Percentiles rank a stretch among this genome's conserved stretches.
Evolutionary conservation across 2,888 invertebrate genomes (phyloP).

Genomic region (Mimumesa dahlbomi): DNA sequence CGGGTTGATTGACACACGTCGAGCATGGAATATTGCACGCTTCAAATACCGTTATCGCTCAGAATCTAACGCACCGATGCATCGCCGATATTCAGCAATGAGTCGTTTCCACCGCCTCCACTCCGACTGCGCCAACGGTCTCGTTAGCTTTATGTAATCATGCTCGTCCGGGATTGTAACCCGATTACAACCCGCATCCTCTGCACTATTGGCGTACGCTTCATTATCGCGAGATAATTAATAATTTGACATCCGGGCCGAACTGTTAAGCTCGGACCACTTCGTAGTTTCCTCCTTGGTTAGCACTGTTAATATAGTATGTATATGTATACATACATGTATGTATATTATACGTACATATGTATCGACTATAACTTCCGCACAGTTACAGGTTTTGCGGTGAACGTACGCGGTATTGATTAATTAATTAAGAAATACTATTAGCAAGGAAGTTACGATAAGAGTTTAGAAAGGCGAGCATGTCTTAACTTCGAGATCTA

Average conservation of each 20-base stretch:
- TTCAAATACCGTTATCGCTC: slow-evolving; percentile 37
- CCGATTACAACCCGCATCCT: slow-evolving; percentile 53
- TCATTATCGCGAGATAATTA: slow-evolving; percentile 67
- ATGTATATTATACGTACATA: too few relatives aligned
- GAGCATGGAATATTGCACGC: slow-evolving; percentile 35
- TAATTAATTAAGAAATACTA: too few relatives aligned
- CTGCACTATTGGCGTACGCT: slow-evolving; percentile 51
- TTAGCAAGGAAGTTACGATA: too few relatives aligned
- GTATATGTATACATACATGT: too few relatives aligned
- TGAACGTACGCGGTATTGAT: too few relatives aligned
- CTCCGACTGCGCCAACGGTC: slow-evolving; percentile 42
- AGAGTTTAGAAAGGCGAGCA: too few relatives aligned
- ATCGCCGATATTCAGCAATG: slow-evolving; percentile 31
- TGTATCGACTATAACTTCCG: too few relatives aligned
- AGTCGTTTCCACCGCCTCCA: slow-evolving; percentile 34
- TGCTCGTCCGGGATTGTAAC: slow-evolving; percentile 52
- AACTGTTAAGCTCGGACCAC: not conserved
- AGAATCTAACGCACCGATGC: slow-evolving; percentile 42
- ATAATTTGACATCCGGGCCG: slow-evolving; percentile 56
- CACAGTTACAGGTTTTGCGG: too few relatives aligned
- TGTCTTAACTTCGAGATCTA: too few relatives aligned
- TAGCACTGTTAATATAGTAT: too few relatives aligned
- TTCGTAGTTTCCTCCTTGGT: too few relatives aligned
- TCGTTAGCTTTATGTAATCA: slow-evolving; percentile 64
- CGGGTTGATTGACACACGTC: slow-evolving; percentile 42